These are phyloP conservation scores for Halcyon leucocephala DNA, from an alignment of 2,797 vertebrate genomes.

Conservation along the genomic window DNA sequence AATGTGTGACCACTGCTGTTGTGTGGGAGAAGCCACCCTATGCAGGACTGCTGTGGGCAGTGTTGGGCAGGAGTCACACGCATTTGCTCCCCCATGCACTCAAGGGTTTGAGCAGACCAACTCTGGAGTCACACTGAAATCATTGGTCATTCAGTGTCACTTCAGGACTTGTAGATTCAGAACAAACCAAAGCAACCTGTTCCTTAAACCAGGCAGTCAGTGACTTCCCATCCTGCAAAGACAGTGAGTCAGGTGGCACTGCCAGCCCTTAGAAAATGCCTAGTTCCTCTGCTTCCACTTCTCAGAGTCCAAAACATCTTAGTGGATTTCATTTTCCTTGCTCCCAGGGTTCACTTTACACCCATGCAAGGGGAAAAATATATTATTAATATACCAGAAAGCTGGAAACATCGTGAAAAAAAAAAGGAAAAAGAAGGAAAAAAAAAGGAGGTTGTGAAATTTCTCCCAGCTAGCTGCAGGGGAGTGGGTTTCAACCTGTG, in stretches of 20 bases:
- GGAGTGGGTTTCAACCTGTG: not conserved
- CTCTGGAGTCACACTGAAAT: not conserved
- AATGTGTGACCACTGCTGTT: accelerated
- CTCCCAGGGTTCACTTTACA: not conserved
- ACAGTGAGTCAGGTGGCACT: not conserved
- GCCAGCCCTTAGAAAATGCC: not conserved
- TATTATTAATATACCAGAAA: not conserved
- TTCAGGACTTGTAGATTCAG: not conserved
- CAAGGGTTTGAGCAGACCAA: not conserved
- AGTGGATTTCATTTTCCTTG: not conserved
- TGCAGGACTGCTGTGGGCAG: not conserved
- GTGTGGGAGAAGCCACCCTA: not conserved
- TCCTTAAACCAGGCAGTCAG: not conserved
- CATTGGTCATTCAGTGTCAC: not conserved
- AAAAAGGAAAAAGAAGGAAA: too few relatives aligned
- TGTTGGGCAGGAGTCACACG: not conserved
- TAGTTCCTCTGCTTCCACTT: not conserved
- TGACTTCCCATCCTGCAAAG: not conserved
- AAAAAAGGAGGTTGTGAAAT: not conserved
- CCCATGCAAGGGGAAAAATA: not conserved
- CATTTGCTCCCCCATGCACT: not conserved
- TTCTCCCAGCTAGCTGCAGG: not conserved
- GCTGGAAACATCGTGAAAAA: not conserved
- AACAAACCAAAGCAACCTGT: not conserved
- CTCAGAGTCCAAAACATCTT: not conserved